Evolutionary conservation across 2,888 invertebrate species (phyloP), one percentile per base, ranked within the genome.

Genomic region (Gymnocheta viridis): DNA sequence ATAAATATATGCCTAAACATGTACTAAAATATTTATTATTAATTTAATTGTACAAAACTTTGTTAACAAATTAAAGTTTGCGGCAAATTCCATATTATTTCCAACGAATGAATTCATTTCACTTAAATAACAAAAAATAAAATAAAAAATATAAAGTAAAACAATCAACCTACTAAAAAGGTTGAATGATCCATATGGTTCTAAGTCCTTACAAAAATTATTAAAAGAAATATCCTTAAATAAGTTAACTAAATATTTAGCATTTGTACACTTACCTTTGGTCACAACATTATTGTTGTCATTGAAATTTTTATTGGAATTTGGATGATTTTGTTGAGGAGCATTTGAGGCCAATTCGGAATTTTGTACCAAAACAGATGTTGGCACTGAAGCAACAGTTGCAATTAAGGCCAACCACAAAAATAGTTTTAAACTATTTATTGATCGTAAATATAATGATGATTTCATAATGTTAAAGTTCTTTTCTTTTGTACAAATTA

Each of bases 301-400:
- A 17, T 56, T 73, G 12, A 35, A 41, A 49, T 82, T 74, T 51
- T 82, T 79, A 66, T 82, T 82, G 7, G 78, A 60, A 74, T 85
- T 84, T 82, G 87, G 80, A 84, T 88, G 77, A 47, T 66, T 60
- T 87, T 90, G 83, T 86, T 87, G 82, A 85, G 79, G 82, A 85
- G 79, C 82, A 88, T 89, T 91, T 73, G 90, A 87, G 27, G 89
- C 87, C 24, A 91, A 86, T 86, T 92, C 91, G 5, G 91, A 89
- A 76, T 91, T 90, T 86, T 91, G 91, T 82, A 90, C 91, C 70
- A 92, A 86, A 69, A 92, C 91, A 81, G 92, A 92, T 85, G 91
- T 89, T 84, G 92, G 92, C 85, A 92, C 91, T 44, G 91, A 91
- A 86, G 87, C 88, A 85, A 87, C 89, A 86, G 87, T 87, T 79